Base-by-base conservation (phyloP, 2,113 vertebrate genomes). In the Apus apus region DNA sequence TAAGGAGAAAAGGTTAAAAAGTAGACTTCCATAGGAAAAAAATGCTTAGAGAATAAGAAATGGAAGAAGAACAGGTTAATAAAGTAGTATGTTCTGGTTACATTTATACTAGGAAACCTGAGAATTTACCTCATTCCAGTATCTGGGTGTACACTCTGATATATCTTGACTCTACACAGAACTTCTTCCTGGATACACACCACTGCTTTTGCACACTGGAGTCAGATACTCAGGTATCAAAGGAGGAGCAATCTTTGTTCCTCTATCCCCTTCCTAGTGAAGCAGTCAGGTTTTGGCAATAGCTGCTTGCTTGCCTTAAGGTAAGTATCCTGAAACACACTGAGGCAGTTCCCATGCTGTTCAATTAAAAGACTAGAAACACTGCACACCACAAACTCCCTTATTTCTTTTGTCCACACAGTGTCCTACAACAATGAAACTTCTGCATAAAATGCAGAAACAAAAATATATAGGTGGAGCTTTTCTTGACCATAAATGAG, bases 221-320 rank as follows among this genome's bases (percentile, higher is more conserved):
- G 16, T 18, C 26, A 87, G 20, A 65, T 48, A 20, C 11, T 57
- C 19, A 64, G 7, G 3, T 45, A 53, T 56, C n/a, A 83, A 72
- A 85, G 34, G 18, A 85, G 45, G 7, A 70, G 11, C 56, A 95
- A 27, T 18, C 14, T 61, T 61, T 71, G 13, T 48, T 82, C 21
- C 30, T 62, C 21, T 73, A 11, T 7, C 5, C 5, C 0, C 0
- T 36, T 77, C 15, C 25, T 16, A 62, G 20, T n/a, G 15, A 71
- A 71, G 36, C 9, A 71, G 32, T 8, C 3, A 75, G 8, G 11
- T 85, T 85, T 87, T 74, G 61, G 25, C n/a, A 68, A 48, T 27
- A 68, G 23, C 19, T 4, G 1, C 29, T 71, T 68, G 7, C 22
- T 88, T 84, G 26, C 13, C 51, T 54, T 81, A 32, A 34, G 17